A percentile compares a stretch with the other conserved stretches of the same genome.
phyloP scores from a whole-genome alignment of 2,113 vertebrate species.

The Morone saxatilis region DNA sequence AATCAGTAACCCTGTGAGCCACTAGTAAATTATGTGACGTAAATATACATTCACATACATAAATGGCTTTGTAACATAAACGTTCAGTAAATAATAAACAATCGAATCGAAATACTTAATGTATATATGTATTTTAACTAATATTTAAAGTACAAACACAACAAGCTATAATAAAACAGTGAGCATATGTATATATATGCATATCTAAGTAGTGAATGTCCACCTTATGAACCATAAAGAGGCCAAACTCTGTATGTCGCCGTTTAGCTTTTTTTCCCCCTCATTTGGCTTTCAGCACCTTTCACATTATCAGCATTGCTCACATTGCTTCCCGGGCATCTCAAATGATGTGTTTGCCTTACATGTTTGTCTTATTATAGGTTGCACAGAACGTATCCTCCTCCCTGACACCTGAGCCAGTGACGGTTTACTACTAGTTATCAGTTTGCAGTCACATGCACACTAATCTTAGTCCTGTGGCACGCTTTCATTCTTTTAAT shows the following conservation, averaged over 20 bases:
- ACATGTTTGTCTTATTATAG: conserved; percentile 32
- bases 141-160: background rate
- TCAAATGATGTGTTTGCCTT: background rate
- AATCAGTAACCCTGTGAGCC: background rate
- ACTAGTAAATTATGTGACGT: background rate
- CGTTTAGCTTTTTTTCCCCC: background rate
- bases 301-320: conserved; percentile 23
- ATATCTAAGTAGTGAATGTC: too few species aligned
- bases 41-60: background rate
- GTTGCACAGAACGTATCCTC: background rate
- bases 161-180: background rate
- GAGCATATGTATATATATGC: background rate
- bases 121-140: background rate
- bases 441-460: conserved; percentile 1
- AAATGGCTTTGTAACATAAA: background rate
- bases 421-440: conserved; percentile 11
- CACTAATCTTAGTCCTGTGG: conserved; percentile 6
- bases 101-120: background rate
- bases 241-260: background rate
- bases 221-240: background rate
- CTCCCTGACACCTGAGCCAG: conserved; percentile 7
- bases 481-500: background rate
- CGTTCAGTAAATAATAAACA: background rate
- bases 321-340: background rate
- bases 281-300: background rate